Evolutionary conservation across 2,888 invertebrate species (phyloP).

Genomic region (Drosophila merina): DNA sequence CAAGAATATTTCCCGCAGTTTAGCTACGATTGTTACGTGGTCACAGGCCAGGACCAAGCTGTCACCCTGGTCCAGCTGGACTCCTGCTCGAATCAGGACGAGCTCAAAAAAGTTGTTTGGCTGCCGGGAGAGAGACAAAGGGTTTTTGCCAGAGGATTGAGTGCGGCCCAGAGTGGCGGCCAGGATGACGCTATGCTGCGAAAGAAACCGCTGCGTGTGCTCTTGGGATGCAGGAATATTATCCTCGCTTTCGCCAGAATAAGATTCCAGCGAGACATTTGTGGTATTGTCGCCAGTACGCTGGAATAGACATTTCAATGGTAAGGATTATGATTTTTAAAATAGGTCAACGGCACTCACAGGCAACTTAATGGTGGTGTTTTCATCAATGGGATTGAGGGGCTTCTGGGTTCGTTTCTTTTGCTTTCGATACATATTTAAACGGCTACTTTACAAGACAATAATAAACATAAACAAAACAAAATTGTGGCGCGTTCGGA

Average conservation of each 20-base stretch:
- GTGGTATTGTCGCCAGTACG: slow-evolving; percentile 42
- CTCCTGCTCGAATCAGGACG: slow-evolving; percentile 80
- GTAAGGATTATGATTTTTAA: not conserved
- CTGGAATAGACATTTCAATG: slow-evolving; percentile 18
- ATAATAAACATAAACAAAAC: slow-evolving; percentile 20
- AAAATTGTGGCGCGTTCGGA: slow-evolving; percentile 9
- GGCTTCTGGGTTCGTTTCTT: slow-evolving; percentile 55
- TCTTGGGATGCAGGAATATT: slow-evolving; percentile 83
- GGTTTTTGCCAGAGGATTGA: slow-evolving; percentile 62
- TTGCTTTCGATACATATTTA: slow-evolving; percentile 52
- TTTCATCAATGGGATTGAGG: slow-evolving; percentile 78
- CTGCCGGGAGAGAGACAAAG: slow-evolving; percentile 64
- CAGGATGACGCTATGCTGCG: slow-evolving; percentile 80
- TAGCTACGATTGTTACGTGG: slow-evolving; percentile 85
- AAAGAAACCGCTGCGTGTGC: slow-evolving; percentile 83
- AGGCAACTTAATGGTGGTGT: slow-evolving; percentile 77
- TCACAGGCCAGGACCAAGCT: slow-evolving; percentile 83
- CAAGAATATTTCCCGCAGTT: slow-evolving; percentile 84
- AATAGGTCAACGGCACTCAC: slow-evolving; percentile 48
- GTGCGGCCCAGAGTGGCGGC: slow-evolving; percentile 78
- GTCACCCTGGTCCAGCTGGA: slow-evolving; percentile 78
- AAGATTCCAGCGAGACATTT: slow-evolving; percentile 34
- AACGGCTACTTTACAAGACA: not conserved
- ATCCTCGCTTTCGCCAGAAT: slow-evolving; percentile 78
- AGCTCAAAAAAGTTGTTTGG: slow-evolving; percentile 83